Evolutionary conservation across 2,888 invertebrate species (phyloP), one percentile per base, ranked within the genome.

Genomic region (Drosophila greeni): DNA sequence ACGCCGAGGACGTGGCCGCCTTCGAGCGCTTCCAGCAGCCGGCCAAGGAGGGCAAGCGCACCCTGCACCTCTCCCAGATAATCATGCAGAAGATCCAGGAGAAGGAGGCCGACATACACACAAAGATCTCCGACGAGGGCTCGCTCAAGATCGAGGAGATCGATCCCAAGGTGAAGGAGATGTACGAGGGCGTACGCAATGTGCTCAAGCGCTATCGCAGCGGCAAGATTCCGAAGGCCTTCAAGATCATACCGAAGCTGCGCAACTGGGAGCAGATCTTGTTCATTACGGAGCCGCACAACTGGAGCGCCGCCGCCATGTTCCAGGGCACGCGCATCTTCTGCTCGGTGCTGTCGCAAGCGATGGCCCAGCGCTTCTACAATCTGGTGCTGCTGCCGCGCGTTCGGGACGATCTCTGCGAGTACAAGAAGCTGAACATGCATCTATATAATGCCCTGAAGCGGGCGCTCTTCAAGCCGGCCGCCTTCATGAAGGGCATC

Each of bases 261-360:
- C 91, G 92, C 61, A 97, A 98, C 88, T 99, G 98, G 98, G 98
- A 98, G 87, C 96, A 97, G 89, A 92, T 96, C 76, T 88, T 96
- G 23, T 94, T 94, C 75, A 91, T 96, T 26, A 95, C 95, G 24
- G 95, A 96, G 88, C 99, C 99, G 9, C 93, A 95, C n/a, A 93
- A 92, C 40, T 99, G 99, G 99, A 95, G 97, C 56, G 98, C 99
- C 4, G 98, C 99, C 42, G 96, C 98, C 0, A 95, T 99, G 95
- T 98, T 97, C 88, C 97, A 94, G 89, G 92, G 86, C 23, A 86
- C 89, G 8, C 86, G 98, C 86, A 95, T 99, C 81, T 99, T 99
- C 89, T 94, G 97, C n/a, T 98, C 99, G 0, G 98, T 98, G 88
- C 90, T 99, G 34, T 97, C 97, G 84, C 97, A 97, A 74, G 94